Conservation (phyloP, 2,888 invertebrate genomes). For the Troides oblongomaculatus region DNA sequence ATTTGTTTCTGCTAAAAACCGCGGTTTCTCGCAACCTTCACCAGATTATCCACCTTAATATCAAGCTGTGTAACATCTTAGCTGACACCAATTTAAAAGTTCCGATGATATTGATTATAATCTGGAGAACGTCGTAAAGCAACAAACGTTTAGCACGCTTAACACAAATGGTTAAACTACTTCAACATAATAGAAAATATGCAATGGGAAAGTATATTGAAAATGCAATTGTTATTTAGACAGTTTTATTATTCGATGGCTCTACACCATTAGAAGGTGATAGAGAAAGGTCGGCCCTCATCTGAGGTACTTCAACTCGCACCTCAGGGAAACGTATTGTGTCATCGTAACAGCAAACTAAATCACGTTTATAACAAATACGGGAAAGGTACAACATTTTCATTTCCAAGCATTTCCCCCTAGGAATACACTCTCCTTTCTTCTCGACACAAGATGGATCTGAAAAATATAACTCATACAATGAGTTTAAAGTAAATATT, state of each 20-base stretch:
- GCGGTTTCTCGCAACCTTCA: no score
- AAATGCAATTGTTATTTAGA: not conserved
- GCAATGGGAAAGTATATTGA: not conserved
- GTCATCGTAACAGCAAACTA: slow-evolving; percentile 60
- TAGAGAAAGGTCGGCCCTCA: not conserved
- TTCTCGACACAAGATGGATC: slow-evolving; percentile 52
- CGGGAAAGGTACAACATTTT: slow-evolving; percentile 55
- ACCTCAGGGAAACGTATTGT: slow-evolving; percentile 35
- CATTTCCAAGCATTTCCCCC: slow-evolving; percentile 44
- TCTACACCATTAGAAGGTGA: not conserved
- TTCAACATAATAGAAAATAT: no score
- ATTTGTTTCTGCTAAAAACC: no score
- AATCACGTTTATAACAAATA: slow-evolving; percentile 49
- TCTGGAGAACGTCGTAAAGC: no score
- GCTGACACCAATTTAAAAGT: no score
- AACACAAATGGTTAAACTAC: no score
- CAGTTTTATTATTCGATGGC: not conserved
- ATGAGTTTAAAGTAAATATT: not conserved
- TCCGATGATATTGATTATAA: no score
- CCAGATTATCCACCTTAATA: no score
- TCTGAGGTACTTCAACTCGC: not conserved
- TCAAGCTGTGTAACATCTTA: no score
- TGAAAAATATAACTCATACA: slow-evolving; percentile 30
- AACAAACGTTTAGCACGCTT: no score
- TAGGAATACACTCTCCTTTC: slow-evolving; percentile 50